Evolutionary conservation across 2,888 invertebrate species (phyloP), one percentile per base, ranked within the genome.

Genomic region (Leptopilina myrica): DNA sequence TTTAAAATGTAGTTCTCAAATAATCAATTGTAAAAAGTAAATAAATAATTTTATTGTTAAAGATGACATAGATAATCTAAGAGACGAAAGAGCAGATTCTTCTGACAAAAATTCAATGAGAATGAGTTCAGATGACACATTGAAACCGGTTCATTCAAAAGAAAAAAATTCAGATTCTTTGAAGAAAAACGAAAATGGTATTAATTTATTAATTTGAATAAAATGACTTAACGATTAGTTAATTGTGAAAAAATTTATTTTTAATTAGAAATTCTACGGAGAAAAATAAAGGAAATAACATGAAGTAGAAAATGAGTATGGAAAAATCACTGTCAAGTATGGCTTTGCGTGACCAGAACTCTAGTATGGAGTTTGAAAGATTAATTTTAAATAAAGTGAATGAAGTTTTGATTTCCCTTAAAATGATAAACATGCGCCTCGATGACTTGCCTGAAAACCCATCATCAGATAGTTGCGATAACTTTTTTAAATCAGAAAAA

Each of bases 81-180:
- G 14, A 33, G 33, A 4, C 33, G 33, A 33, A 33, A 33, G 33
- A 33, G 33, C 33, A 33, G 33, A 33, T 33, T 33, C 33, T 33
- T 33, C 33, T 12, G 56, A n/a, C 56, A n/a, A 56, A n/a, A 56
- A 56, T 14, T 0, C 9, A 56, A 56, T 12, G 11, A 5, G 14
- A 14, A 56, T 56, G 56, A 56, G 14, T 56, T 56, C 11, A 56
- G 12, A 56, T 11, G 14, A n/a, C 14, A 56, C 56, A 56, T 56
- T 56, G 9, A 56, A 56, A 56, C 14, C 59, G 8, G 59, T 59
- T 59, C 59, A 59, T 59, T 14, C 14, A 1, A n/a, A 14, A n/a
- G n/a, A 8, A 11, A 59, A 59, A 59, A 59, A n/a, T 59, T n/a
- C n/a, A n/a, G 59, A n/a, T 59, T 59, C 59, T 59, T n/a, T 59